Conservation (phyloP, 2,797 vertebrate genomes). For the Rallus crepitans region DNA sequence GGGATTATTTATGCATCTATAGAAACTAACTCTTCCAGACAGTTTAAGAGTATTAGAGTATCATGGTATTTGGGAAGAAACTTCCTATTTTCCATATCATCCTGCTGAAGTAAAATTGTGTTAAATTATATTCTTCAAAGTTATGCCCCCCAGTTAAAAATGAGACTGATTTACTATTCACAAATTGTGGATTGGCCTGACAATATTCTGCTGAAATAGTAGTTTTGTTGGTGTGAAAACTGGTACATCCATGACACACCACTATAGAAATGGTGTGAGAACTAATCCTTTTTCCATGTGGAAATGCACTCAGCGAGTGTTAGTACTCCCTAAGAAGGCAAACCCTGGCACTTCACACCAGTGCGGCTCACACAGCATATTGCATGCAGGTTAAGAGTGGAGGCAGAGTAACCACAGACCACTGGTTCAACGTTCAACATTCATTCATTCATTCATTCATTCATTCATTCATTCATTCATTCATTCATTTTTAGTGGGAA, state of each 20-base stretch:
- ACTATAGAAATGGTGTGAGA: background rate
- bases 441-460: background rate
- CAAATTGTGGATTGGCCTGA: background rate
- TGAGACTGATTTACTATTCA: background rate
- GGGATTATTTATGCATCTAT: background rate
- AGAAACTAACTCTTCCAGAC: background rate
- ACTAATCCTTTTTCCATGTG: background rate
- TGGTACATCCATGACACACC: background rate
- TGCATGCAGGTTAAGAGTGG: background rate
- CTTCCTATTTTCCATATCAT: background rate
- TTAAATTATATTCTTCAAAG: background rate
- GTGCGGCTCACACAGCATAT: background rate
- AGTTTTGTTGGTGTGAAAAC: background rate
- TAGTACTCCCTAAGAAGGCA: background rate
- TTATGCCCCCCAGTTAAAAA: background rate
- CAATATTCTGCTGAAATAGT: background rate
- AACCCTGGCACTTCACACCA: fast-evolving
- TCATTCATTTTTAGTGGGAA: background rate
- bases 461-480: background rate
- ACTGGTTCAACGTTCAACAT: background rate
- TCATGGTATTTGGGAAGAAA: background rate
- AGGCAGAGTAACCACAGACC: background rate
- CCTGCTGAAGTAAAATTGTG: background rate
- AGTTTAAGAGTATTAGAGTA: background rate
- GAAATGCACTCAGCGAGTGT: background rate